Evolutionary conservation across 2,888 invertebrate species (phyloP), one percentile per base, ranked within the genome.

Genomic region (Troides oblongomaculatus): DNA sequence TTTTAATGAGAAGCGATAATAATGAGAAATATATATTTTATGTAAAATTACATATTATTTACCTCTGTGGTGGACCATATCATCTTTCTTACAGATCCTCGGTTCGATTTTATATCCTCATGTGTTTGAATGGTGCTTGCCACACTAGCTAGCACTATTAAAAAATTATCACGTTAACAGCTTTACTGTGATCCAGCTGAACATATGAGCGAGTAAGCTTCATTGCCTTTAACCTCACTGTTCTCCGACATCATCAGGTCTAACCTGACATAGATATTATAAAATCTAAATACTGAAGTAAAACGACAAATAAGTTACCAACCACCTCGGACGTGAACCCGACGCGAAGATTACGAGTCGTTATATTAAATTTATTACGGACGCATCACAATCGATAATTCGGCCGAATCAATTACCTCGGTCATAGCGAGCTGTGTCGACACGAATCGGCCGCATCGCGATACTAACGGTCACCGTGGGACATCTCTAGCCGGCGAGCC

Each of bases 401-500:
- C 46, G 36, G 30, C 18, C 21, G 57, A 69, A 69, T 69, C 69
- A 43, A 69, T 69, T 69, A 61, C 56, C 61, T 25, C 56, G 36
- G 46, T 62, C 60, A 61, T 50, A 39, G 25, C 53, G 39, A 69
- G 64, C 65, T 69, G 69, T 69, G 69, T 69, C 69, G 65, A 30
- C 62, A 60, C 62, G 62, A 65, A 69, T 69, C 69, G 69, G 36
- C 53, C 53, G 21, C 46, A 61, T 61, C 61, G 64, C 69, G 46
- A 61, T 43, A 56, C 46, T 69, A 69, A 69, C 69, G 65, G 69
- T 65, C 61, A 23, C 60, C 69, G 65, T 62, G 65, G 62, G 65
- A 65, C 64, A 61, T 62, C 65, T 67, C 64, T 56, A 62, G 57
- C 25, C 57, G 23, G 23, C 57, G 57, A 25, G 57, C 5, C 18